These are phyloP conservation scores for Paracanthobrama guichenoti DNA, from an alignment of 2,113 vertebrate species.

Conservation along the genomic window DNA sequence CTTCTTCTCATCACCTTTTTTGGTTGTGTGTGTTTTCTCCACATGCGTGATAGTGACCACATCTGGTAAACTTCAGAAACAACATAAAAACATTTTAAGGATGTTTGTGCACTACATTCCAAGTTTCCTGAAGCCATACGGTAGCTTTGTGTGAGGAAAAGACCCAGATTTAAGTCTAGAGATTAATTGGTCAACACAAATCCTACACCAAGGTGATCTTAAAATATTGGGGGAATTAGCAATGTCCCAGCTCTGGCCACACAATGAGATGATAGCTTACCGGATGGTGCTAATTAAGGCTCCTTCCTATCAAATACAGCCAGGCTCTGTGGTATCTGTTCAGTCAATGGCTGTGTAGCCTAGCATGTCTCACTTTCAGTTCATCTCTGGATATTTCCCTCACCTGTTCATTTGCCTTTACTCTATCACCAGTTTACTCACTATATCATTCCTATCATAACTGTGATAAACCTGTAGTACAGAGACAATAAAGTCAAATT, in stretches of 20 bases:
- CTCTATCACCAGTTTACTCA: background rate
- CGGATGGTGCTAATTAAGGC: background rate
- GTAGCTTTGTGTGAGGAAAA: background rate
- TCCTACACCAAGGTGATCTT: conserved; percentile 4
- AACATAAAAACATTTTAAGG: background rate
- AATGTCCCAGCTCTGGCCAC: background rate
- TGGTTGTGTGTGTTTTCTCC: too few species aligned
- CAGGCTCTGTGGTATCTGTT: conserved; percentile 5
- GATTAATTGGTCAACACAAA: background rate
- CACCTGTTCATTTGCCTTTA: background rate
- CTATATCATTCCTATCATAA: too few species aligned
- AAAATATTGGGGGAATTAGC: background rate
- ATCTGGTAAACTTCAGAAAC: background rate
- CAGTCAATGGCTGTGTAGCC: background rate
- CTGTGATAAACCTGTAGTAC: too few species aligned
- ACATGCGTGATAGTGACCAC: background rate
- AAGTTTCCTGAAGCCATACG: background rate
- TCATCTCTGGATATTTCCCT: background rate
- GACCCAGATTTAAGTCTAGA: background rate
- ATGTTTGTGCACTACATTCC: background rate
- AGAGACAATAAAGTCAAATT: too few species aligned
- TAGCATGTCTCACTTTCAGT: background rate
- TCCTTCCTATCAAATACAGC: conserved; percentile 15
- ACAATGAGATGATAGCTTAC: conserved; percentile 1
- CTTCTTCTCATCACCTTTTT: too few species aligned